A percentile compares a stretch with the other conserved stretches of the same genome.
Conservation (phyloP, 2,797 vertebrate species). For the Spinus pinus region DNA sequence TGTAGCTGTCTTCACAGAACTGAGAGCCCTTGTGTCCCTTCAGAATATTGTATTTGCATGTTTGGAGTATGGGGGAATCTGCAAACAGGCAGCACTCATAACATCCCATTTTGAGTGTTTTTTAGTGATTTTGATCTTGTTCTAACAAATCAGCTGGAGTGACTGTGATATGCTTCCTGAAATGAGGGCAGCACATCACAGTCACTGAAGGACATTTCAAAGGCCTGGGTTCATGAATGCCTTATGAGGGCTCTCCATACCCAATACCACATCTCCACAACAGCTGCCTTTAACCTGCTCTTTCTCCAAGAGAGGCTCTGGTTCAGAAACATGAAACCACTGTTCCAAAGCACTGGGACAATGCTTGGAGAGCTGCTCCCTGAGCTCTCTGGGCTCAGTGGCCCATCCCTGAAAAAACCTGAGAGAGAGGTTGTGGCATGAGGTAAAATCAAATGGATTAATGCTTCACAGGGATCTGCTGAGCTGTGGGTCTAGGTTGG, state of each 20-base stretch:
- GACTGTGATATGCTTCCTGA: neutral
- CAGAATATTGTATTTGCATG: neutral
- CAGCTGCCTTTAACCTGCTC: neutral
- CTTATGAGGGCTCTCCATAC: neutral
- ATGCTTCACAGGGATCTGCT: conserved; percentile 34
- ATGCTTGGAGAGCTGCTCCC: neutral
- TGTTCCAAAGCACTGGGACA: neutral
- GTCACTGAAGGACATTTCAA: neutral
- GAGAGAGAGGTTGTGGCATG: neutral
- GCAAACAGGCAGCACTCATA: neutral
- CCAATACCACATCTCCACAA: neutral
- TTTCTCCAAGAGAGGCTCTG: neutral
- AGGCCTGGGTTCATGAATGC: neutral
- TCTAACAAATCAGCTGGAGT: neutral
- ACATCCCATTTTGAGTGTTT: neutral
- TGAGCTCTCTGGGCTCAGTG: neutral
- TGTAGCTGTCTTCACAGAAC: neutral
- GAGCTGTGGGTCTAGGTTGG: conserved; percentile 33
- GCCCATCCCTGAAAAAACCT: neutral
- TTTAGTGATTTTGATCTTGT: neutral
- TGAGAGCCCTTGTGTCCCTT: neutral
- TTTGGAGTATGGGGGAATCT: neutral
- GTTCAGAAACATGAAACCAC: neutral
- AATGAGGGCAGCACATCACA: neutral
- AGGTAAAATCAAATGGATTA: conserved; percentile 31